Evolutionary conservation across 2,113 vertebrate genomes (phyloP).

Genomic region (Cryptomyrus ogoouensis): DNA sequence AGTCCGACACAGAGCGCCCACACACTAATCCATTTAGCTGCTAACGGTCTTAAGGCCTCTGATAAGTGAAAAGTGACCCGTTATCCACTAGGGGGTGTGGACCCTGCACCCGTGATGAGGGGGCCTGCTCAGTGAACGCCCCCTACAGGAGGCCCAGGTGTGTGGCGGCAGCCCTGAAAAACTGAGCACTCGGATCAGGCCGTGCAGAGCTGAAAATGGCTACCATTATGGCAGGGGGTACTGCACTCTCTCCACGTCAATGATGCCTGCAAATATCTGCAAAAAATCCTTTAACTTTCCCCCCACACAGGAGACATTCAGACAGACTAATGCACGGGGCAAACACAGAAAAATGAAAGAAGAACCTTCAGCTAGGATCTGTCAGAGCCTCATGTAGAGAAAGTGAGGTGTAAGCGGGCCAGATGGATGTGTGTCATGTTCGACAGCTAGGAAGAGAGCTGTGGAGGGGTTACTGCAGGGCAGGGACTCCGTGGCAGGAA

Average conservation of each 20-base stretch:
- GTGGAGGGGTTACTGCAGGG: not conserved
- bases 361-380: not conserved
- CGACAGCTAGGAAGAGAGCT: not conserved
- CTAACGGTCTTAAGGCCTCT: not conserved
- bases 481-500: not conserved
- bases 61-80: not conserved
- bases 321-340: not conserved
- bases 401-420: not conserved
- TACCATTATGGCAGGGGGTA: not conserved
- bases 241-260: not conserved
- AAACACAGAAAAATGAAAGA: not conserved
- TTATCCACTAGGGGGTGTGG: not conserved
- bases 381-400: not conserved
- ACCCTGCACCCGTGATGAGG: not conserved
- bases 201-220: not conserved
- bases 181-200: not conserved
- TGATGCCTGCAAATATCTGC: not conserved
- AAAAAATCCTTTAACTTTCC: not conserved
- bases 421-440: not conserved
- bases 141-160: not conserved
- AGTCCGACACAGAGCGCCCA: not conserved
- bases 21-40: not conserved
- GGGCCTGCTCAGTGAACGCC: not conserved
- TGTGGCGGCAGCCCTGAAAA: not conserved
- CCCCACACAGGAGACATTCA: not conserved